Base-by-base conservation (phyloP, 2,113 vertebrate species). In the Eudyptes chrysolophus region DNA sequence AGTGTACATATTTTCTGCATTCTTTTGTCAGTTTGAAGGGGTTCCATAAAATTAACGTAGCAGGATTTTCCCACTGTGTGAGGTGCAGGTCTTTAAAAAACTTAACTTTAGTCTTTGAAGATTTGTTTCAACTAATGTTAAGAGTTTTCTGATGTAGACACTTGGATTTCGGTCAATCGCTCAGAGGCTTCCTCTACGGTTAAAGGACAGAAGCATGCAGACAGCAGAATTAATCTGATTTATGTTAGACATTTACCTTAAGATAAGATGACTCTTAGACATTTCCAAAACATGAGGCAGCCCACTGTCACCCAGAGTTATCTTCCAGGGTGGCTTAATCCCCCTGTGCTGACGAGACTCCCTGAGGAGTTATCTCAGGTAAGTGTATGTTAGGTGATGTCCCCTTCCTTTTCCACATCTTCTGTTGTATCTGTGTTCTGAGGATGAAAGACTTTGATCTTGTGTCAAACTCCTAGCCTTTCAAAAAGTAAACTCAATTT, bases 151-250 rank as follows among this genome's bases (percentile, higher is more conserved):
- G n/a, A 21, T 74, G 19, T 55, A 61, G 15, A 38, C 7, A 19
- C n/a, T 38, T 78, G 9, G 13, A 9, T 60, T 64, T 82, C 0
- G 0, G 6, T 49, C 42, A 80, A 5, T 54, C 0, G 0, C 32
- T 57, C 21, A 62, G 30, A 44, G 6, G 7, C 2, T 82, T 4
- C 18, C 13, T 77, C 61, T 65, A 19, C 8, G 11, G 10, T 26
- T 61, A 81, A 65, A 84, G 12, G 21, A 34, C 18, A 54, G 69
- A 87, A 42, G 3, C 9, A 55, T 14, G 18, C 27, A 74, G 2
- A n/a, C 8, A 51, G 44, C 13, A 72, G 30, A 78, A 34, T 74
- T 77, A 42, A 74, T 77, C 26, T 84, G 13, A 69, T 60, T 87
- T 76, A n/a, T 36, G 5, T 36, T 64, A 46, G 68, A 72, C 10